phyloP scores from a whole-genome alignment of 2,113 vertebrate genomes.

The Cyphomyrus discorhynchus region DNA sequence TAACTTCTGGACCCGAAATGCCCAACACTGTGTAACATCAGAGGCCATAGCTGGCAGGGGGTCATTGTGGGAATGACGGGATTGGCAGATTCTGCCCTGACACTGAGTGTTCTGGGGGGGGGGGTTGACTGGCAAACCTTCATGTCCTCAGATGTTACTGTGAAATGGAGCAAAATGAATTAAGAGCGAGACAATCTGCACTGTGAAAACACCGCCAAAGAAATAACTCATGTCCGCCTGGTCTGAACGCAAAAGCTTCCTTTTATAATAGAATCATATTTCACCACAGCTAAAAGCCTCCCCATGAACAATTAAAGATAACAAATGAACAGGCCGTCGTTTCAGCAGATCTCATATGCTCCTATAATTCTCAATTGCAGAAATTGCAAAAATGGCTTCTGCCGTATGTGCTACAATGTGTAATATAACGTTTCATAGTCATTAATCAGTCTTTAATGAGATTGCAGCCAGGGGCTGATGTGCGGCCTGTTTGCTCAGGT shows the following conservation, averaged over 20 bases:
- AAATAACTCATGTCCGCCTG: constrained; percentile 41
- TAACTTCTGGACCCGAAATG: background rate
- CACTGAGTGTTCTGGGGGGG: background rate
- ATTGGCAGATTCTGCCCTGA: background rate
- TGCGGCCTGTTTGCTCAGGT: constrained; percentile 35
- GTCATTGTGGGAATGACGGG: background rate
- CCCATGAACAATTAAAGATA: constrained; percentile 65
- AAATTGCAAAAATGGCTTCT: constrained; percentile 61
- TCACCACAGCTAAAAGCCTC: constrained; percentile 64
- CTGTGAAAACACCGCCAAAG: constrained; percentile 40
- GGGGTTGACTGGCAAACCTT: background rate
- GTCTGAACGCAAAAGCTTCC: constrained; percentile 38
- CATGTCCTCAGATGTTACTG: constrained; percentile 29
- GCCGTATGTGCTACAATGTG: constrained; percentile 50
- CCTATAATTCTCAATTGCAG: constrained; percentile 56
- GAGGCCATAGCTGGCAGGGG: background rate
- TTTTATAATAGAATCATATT: constrained; percentile 56
- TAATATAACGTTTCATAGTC: constrained; percentile 57
- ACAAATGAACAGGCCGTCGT: constrained; percentile 59
- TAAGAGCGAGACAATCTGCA: constrained; percentile 26
- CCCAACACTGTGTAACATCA: background rate
- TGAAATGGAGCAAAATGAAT: constrained; percentile 21
- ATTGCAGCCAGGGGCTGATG: constrained; percentile 51
- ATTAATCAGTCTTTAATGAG: constrained; percentile 64
- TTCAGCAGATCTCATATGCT: constrained; percentile 53